Conservation (phyloP, 2,113 vertebrate genomes). For the Strigops habroptila region DNA sequence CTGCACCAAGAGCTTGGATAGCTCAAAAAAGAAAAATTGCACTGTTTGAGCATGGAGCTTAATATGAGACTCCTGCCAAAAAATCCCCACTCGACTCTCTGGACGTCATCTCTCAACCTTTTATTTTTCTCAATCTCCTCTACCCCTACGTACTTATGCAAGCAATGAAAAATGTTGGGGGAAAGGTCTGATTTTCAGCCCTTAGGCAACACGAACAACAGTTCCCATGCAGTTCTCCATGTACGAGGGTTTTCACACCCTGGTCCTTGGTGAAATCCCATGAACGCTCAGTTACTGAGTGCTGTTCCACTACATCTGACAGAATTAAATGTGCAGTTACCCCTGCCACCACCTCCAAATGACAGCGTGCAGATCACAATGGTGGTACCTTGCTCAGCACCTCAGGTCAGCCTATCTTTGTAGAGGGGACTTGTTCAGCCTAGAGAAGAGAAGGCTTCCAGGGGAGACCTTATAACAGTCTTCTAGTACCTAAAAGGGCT, state of each 20-base stretch:
- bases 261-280: neutral
- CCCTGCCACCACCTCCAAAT: neutral
- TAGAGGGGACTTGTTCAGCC: neutral
- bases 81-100: rapidly evolving
- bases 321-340: neutral
- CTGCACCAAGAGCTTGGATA: neutral
- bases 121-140: neutral
- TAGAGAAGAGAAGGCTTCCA: neutral
- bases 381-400: neutral
- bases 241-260: neutral
- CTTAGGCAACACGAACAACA: neutral
- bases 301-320: neutral
- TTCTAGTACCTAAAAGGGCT: neutral
- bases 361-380: rapidly evolving
- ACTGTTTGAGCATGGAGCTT: neutral
- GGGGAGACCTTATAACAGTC: neutral
- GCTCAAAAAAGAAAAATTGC: neutral
- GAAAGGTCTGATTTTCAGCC: neutral
- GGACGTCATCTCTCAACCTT: neutral
- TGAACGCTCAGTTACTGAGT: neutral
- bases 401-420: neutral
- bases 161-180: neutral
- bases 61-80: neutral
- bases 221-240: neutral
- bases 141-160: neutral